Evolutionary conservation across 2,888 invertebrate genomes (phyloP).

Genomic region (Dynastes maya): DNA sequence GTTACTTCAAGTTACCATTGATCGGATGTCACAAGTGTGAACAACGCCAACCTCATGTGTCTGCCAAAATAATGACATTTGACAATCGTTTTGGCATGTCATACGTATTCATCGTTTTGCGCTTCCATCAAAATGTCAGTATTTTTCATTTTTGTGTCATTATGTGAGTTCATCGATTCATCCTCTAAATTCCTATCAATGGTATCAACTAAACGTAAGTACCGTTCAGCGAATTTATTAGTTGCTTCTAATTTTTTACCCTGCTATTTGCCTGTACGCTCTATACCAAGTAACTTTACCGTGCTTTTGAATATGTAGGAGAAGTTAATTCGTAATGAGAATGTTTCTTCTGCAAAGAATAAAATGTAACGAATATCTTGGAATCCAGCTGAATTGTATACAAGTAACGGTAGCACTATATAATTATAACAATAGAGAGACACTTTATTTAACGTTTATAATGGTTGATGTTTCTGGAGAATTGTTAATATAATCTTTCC

Average conservation of each 20-base stretch:
- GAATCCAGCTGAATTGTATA: background rate
- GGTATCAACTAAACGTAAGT: conserved; percentile 48
- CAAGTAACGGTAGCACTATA: background rate
- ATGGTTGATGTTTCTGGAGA: background rate
- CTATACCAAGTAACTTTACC: too few relatives aligned
- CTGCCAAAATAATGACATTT: too few relatives aligned
- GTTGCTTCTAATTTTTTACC: background rate
- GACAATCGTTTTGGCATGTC: background rate
- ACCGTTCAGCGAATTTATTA: background rate
- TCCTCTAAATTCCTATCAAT: conserved; percentile 41
- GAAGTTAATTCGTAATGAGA: too few relatives aligned
- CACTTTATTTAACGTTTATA: background rate
- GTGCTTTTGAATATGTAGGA: too few relatives aligned
- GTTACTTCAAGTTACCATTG: too few relatives aligned
- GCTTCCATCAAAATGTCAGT: conserved; percentile 47
- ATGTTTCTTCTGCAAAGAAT: background rate
- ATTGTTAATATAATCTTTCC: background rate
- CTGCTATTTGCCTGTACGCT: too few relatives aligned
- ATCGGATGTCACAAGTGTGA: too few relatives aligned
- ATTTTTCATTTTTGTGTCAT: conserved; percentile 46
- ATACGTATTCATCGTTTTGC: conserved; percentile 17
- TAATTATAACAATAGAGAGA: background rate
- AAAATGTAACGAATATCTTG: background rate
- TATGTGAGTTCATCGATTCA: conserved; percentile 42
- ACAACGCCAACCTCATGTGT: background rate